phyloP scores from a whole-genome alignment of 1,140 invertebrate species.

The Penaeus chinensis region DNA sequence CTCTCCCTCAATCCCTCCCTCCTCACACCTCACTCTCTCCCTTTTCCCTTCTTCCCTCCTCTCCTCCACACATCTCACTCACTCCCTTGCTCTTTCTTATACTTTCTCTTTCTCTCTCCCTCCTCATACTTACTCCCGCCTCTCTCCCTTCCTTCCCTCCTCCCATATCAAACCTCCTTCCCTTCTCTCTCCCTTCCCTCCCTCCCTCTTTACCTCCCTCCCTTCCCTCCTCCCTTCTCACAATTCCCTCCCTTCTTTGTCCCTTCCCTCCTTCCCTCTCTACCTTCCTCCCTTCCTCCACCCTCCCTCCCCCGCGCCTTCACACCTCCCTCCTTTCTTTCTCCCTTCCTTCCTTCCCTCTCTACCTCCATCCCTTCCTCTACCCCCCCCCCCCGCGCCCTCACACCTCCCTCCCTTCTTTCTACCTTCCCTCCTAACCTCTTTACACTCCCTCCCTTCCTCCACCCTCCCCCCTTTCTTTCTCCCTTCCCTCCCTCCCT shows the following conservation, averaged over 20 bases:
- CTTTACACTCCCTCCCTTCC: no score
- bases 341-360: neutral
- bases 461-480: neutral
- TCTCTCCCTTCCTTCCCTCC: neutral
- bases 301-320: neutral
- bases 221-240: no score
- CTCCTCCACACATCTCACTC: neutral
- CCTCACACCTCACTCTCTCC: neutral
- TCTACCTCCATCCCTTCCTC: neutral
- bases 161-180: neutral
- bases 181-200: neutral
- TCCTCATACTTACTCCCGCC: neutral
- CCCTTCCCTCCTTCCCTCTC: neutral
- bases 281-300: neutral
- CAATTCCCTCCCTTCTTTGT: neutral
- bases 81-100: neutral
- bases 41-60: neutral
- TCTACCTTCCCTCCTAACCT: neutral
- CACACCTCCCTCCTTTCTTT: neutral
- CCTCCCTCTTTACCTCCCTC: neutral
- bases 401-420: neutral
- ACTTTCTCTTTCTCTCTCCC: neutral
- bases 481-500: neutral
- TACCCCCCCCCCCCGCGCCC: no score
- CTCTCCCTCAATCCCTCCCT: constrained; percentile 10